Evolutionary conservation across 2,888 invertebrate genomes (phyloP), one percentile per base, ranked within the genome.

Genomic region (Cheilosia grossa): DNA sequence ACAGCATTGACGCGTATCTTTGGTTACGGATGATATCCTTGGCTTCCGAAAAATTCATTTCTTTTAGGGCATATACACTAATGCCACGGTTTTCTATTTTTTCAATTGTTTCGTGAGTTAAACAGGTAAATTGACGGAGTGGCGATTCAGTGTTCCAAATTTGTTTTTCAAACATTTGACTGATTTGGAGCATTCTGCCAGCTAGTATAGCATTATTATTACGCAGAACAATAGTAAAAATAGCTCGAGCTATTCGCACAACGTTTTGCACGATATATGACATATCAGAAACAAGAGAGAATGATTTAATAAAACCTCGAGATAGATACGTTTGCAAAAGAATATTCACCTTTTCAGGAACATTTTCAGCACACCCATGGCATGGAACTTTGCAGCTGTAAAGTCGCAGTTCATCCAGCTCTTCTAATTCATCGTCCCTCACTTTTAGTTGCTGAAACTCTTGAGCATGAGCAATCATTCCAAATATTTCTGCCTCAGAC

Each of bases 391-490:
- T 95, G 89, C 98, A 97, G 89, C 95, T 95, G 17, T 95, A 94
- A 37, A 93, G 92, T 37, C 95, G 93, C 19, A 98, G 93, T 53
- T 94, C 93, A 91, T 98, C 98, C 67, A 99, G 92, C 90, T 99
- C 99, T 15, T 95, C 94, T 88, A 98, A 91, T 91, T 99, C 99
- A 90, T 99, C 99, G 90, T 99, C 99, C 66, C 99, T 94, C 0
- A 98, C 95, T 93, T 99, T 99, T 0, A 99, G 93, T 89, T 99
- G 98, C 85, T 97, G 95, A 92, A 99, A 99, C 92, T 99, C 99
- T 56, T 97, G 96, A 3, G 99, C 96, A 83, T 96, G 94, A 0
- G 98, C 97, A 66, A 99, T 95, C 95, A 99, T 96, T 86, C 95
- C 95, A n/a, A 99, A 93, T 33, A 98, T 95, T 87, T 97, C 96